Percentiles rank a stretch among this genome's conserved stretches.
Conservation (phyloP, 92 coral and sea anemone genomes). For the Porites evermanni region DNA sequence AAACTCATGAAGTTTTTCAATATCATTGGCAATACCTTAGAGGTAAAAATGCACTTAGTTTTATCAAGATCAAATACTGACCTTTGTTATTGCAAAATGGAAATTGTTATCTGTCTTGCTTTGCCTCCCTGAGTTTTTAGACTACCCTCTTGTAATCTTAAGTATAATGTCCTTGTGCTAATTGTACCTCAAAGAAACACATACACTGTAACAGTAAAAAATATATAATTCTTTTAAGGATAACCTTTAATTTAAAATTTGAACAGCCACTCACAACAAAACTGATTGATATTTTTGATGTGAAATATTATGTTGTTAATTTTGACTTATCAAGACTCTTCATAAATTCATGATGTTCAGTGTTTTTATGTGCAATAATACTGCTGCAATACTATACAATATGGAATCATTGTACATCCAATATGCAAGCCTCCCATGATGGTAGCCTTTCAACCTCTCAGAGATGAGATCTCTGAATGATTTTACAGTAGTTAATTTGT, state of each 20-base stretch:
- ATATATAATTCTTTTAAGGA: too few relatives aligned
- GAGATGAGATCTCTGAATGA: background rate
- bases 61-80: constrained; percentile 9
- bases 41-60: background rate
- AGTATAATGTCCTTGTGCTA: background rate
- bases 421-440: background rate
- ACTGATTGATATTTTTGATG: too few relatives aligned
- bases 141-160: constrained; percentile 12
- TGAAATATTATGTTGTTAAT: too few relatives aligned
- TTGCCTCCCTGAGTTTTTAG: constrained; percentile 14
- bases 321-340: too few relatives aligned
- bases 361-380: background rate
- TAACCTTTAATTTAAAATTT: too few relatives aligned
- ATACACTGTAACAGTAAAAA: too few relatives aligned
- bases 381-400: background rate
- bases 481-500: too few relatives aligned
- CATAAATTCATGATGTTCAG: background rate
- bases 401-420: background rate
- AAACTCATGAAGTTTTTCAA: background rate
- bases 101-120: background rate
- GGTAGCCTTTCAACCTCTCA: background rate
- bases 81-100: background rate
- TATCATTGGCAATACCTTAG: background rate
- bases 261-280: too few relatives aligned
- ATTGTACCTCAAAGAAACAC: too few relatives aligned